Percentiles rank a stretch among this genome's conserved stretches.
phyloP scores from a whole-genome alignment of 2,888 invertebrate genomes.

The Mamestra brassicae region DNA sequence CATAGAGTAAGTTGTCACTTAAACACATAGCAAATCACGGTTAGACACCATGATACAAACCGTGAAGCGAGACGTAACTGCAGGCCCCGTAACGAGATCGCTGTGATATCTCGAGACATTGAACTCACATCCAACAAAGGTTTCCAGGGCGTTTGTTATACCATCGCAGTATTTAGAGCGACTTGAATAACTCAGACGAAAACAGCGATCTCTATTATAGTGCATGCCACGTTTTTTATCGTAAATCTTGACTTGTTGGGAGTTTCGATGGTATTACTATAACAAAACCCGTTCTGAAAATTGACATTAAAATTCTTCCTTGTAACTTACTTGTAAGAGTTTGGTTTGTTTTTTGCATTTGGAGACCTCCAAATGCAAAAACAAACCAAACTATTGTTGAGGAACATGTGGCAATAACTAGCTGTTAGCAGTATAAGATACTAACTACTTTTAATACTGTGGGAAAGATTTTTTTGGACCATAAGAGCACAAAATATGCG shows the following conservation, averaged over 20 bases:
- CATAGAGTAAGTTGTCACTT: slow-evolving; percentile 62
- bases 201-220: slow-evolving; percentile 51
- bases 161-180: slow-evolving; percentile 62
- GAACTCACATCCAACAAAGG: slow-evolving; percentile 74
- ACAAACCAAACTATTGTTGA: not conserved
- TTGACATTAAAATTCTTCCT: not conserved
- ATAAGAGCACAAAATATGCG: not conserved
- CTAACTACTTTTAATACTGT: slow-evolving; percentile 27
- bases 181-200: slow-evolving; percentile 49
- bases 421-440: slow-evolving; percentile 10
- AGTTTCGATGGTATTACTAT: slow-evolving; percentile 22
- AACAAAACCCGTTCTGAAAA: slow-evolving; percentile 25
- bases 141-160: slow-evolving; percentile 63
- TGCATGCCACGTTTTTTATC: slow-evolving; percentile 42
- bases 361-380: not conserved
- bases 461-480: slow-evolving; percentile 23
- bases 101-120: slow-evolving; percentile 78
- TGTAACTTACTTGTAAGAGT: too few relatives aligned
- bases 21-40: slow-evolving; percentile 53
- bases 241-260: slow-evolving; percentile 53
- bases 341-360: too few relatives aligned
- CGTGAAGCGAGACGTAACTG: slow-evolving; percentile 59
- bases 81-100: slow-evolving; percentile 76
- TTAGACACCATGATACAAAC: slow-evolving; percentile 52
- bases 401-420: not conserved